Base-by-base conservation (phyloP, 2,113 vertebrate genomes). In the Lamprotornis superbus region DNA sequence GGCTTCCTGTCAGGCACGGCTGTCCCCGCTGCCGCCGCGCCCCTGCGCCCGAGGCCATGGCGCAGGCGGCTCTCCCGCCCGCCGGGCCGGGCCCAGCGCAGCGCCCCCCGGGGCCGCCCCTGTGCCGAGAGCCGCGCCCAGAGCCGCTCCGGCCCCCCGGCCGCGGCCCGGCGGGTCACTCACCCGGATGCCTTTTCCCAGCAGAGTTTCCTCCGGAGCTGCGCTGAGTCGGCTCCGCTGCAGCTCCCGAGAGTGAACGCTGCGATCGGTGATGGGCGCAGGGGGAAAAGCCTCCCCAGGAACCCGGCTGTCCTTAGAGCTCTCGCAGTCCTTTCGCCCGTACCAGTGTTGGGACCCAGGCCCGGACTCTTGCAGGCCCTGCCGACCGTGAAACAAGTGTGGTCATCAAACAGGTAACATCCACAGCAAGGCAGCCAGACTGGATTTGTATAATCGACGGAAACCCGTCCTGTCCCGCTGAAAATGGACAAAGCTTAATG, bases 341-440 rank as follows among this genome's bases (percentile, higher is more conserved):
- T 2, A 23, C 4, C 16, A 25, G 19, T 15, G 47, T 14, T 7
- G 69, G 40, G 22, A 74, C 15, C n/a, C 28, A 24, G 60, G 37
- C 44, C 19, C 16, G 5, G 42, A 23, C 1, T 11, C 59, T 20
- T 3, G 12, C 49, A 6, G 80, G 70, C 52, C 70, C 18, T 12
- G 65, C 31, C 2, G 25, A 9, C 16, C 0, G 8, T 9, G 57
- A 23, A 28, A 13, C 30, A 31, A 37, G 11, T 4, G 10, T 4
- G 49, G 15, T 24, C 20, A 3, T 7, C n/a, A 3, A 2, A 10
- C 52, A 11, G 44, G 42, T 16, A 12, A 13, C 1, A 8, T 6
- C 30, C 49, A 1, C 47, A 33, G 39, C 60, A 10, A 11, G 46
- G 20, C 65, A 40, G 4, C 23, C 50, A 0, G 0, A 2, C 16